These are phyloP conservation scores for Drosophila baimaii DNA, from an alignment of 1,140 invertebrate species.

Conservation along the genomic window DNA sequence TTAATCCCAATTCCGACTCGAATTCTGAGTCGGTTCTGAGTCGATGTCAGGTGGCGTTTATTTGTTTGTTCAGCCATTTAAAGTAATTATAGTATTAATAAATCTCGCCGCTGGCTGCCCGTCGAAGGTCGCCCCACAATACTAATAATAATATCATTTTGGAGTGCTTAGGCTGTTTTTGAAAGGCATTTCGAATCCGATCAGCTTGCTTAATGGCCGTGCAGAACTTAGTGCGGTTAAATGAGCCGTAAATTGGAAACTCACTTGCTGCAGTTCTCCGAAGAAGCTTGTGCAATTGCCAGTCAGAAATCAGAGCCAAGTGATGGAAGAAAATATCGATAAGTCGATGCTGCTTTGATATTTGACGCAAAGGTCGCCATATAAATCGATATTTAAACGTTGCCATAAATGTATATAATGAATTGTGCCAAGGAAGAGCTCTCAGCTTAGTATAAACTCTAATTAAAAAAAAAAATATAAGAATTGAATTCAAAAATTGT, in stretches of 20 bases:
- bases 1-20: conserved; percentile 2
- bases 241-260: conserved; percentile 52
- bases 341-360: too few relatives aligned
- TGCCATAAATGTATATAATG: too few relatives aligned
- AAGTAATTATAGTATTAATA: conserved; percentile 45
- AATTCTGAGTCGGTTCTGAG: conserved; percentile 2
- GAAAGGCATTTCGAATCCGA: conserved; percentile 45
- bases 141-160: conserved; percentile 38
- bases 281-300: conserved; percentile 20
- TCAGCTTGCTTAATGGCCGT: conserved; percentile 39
- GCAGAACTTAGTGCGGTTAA: conserved; percentile 35
- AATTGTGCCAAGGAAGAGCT: too few relatives aligned
- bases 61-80: conserved; percentile 31
- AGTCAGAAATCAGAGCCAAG: too few relatives aligned
- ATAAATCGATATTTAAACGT: too few relatives aligned
- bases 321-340: too few relatives aligned
- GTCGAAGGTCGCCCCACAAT: conserved; percentile 30
- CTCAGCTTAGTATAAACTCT: too few relatives aligned
- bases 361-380: too few relatives aligned
- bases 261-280: conserved; percentile 12
- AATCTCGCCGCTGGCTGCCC: conserved; percentile 28
- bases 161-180: conserved; percentile 15
- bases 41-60: conserved; percentile 25
- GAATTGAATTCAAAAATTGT: too few relatives aligned
- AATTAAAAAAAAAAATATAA: too few relatives aligned